Evolutionary conservation across 2,113 vertebrate species (phyloP).

Genomic region (Jaculus jaculus): DNA sequence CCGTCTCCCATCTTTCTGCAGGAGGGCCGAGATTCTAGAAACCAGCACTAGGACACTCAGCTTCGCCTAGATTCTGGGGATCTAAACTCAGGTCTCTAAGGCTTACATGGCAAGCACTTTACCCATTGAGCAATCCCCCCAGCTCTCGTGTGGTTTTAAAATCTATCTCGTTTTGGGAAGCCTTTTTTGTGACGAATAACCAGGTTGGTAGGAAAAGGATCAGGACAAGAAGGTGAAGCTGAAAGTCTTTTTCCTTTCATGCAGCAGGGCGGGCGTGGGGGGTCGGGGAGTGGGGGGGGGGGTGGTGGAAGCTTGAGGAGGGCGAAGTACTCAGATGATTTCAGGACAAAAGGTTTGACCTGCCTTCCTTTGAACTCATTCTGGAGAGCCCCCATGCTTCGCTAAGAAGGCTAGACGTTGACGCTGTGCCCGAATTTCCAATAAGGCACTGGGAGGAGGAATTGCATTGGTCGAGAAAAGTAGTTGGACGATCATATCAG

Average conservation of each 20-base stretch:
- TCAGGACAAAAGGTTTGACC: not conserved
- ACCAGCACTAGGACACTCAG: too few relatives aligned
- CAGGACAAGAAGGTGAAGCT: not conserved
- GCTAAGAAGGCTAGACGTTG: not conserved
- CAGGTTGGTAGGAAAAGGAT: slow-evolving; percentile 1
- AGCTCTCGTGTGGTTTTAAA: not conserved
- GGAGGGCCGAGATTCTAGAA: too few relatives aligned
- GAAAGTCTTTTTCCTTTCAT: not conserved
- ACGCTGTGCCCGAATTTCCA: not conserved
- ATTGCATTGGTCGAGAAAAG: not conserved
- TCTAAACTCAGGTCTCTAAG: too few relatives aligned
- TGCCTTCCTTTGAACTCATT: not conserved
- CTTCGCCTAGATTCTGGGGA: too few relatives aligned
- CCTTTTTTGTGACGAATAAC: not conserved
- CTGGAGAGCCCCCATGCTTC: not conserved
- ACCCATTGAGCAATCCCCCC: too few relatives aligned
- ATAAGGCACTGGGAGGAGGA: not conserved
- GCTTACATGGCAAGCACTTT: too few relatives aligned
- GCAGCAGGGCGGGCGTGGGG: too few relatives aligned
- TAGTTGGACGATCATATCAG: not conserved
- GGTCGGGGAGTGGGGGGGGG: too few relatives aligned
- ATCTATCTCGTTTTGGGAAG: not conserved
- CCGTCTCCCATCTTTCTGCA: too few relatives aligned
- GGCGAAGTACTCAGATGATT: not conserved
- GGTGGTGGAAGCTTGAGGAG: not conserved